Conservation (phyloP, 2,113 vertebrate genomes). For the Mormoops blainvillei region DNA sequence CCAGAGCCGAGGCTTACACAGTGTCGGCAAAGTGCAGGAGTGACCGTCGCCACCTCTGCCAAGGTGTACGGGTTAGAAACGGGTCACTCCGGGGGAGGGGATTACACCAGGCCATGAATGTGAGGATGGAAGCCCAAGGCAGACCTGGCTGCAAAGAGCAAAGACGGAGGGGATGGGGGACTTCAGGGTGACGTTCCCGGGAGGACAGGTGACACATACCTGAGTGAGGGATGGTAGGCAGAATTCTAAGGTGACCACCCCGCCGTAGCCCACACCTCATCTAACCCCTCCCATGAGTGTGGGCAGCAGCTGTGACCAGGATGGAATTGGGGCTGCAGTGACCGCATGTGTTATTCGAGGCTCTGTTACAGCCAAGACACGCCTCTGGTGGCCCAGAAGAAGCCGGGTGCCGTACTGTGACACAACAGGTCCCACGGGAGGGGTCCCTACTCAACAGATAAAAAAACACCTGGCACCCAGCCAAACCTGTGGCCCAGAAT, state of each 20-base stretch:
- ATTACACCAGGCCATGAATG: rapidly evolving
- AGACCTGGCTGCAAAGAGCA: not conserved
- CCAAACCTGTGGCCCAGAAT: not conserved
- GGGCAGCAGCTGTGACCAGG: not conserved
- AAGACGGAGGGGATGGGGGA: not conserved
- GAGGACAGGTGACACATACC: not conserved
- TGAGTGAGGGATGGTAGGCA: not conserved
- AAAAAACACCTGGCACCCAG: not conserved
- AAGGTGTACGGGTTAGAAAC: not conserved
- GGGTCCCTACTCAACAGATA: not conserved
- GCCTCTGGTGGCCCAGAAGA: not conserved
- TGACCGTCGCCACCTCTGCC: not conserved
- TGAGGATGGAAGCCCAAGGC: not conserved
- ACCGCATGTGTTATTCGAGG: not conserved
- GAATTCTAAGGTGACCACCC: not conserved
- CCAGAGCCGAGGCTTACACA: rapidly evolving
- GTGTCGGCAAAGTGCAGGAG: not conserved
- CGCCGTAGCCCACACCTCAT: not conserved
- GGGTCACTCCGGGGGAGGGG: not conserved
- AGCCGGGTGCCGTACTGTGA: not conserved
- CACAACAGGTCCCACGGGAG: not conserved
- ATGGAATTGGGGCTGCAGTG: too few species aligned
- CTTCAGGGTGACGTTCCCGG: rapidly evolving
- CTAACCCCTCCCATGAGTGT: not conserved
- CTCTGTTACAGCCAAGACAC: not conserved